Evolutionary conservation across 2,113 vertebrate genomes (phyloP), one percentile per base, ranked within the genome.

Genomic region (Lontra canadensis): DNA sequence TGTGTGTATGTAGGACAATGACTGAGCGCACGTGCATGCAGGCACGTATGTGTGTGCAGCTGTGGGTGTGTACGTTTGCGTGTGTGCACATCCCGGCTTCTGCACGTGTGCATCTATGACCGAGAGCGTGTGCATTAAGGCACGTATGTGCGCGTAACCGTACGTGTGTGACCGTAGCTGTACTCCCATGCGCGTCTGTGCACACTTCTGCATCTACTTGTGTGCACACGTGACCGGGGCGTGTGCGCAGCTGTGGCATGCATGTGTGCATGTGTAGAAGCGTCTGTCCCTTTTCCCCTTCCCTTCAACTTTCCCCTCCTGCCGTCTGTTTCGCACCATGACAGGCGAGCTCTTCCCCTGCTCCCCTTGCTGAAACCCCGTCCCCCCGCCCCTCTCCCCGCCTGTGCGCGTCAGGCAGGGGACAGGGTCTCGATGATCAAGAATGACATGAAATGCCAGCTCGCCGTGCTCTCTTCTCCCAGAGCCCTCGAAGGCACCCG

Each of bases 381-480:
- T 52, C 15, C 26, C 3, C 23, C 14, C 11, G 0, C 3, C 76
- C 26, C 12, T 5, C 1, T 2, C 7, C 21, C 25, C 0, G 12
- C 12, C 12, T 7, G 4, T 0, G 23, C 3, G 6, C 6, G 0
- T 42, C 59, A 74, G 36, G 15, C 15, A 1, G 6, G 3, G 10
- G 25, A 23, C 44, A 10, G 44, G 0, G 1, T 15, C 18, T 23
- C 8, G 0, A 1, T 15, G 14, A 26, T 26, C 47, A 21, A 1
- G 39, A 5, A 34, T 1, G 0, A 21, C 10, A 14, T 4, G 13
- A 26, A 25, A 26, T 0, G 0, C 47, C 47, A 10, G 3, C 8
- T 2, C 1, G 26, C 26, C 29, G 0, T 2, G 26, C 47, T 44
- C 3, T 20, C 47, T 57, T 1, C 20, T 7, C 13, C 20, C 0